A percentile compares a stretch with the other conserved stretches of the same genome.
Evolutionary conservation across 2,113 vertebrate species (phyloP).

Genomic region (Ictalurus punctatus): DNA sequence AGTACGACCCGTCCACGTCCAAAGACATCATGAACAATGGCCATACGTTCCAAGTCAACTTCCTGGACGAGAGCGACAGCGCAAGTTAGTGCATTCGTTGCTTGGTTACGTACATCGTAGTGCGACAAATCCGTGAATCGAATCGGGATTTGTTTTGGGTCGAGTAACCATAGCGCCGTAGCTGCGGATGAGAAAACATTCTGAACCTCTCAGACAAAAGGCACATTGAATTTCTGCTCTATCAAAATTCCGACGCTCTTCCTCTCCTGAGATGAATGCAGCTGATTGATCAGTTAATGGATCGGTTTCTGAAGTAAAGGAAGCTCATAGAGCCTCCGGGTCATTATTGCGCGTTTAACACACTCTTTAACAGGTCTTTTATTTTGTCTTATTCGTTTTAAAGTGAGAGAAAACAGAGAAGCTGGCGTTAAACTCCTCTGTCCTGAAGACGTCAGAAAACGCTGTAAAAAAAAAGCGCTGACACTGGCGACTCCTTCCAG

Average conservation of each 20-base stretch:
- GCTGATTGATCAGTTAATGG: background rate
- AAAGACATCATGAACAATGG: slow-evolving; percentile 89
- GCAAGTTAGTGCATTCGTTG: slow-evolving; percentile 78
- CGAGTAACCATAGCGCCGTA: background rate
- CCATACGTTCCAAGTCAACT: slow-evolving; percentile 89
- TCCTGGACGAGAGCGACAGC: slow-evolving; percentile 81
- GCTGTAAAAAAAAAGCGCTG: background rate
- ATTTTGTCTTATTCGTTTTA: background rate
- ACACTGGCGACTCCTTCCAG: background rate
- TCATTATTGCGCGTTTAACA: background rate
- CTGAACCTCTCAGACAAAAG: background rate
- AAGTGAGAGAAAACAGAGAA: too few relatives aligned
- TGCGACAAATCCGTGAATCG: background rate
- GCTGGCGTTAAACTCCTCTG: too few relatives aligned
- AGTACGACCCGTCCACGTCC: slow-evolving; percentile 80
- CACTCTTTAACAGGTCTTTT: background rate
- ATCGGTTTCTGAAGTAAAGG: background rate
- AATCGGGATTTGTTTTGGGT: background rate
- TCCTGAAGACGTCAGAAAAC: too few relatives aligned
- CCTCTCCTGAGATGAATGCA: background rate
- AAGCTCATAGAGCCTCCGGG: background rate
- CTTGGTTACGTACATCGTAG: background rate
- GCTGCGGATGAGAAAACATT: background rate
- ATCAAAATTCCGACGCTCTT: background rate
- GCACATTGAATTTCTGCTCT: background rate